Base-by-base conservation (phyloP, 1,140 invertebrate species). In the Lysiphlebus fabarum region DNA sequence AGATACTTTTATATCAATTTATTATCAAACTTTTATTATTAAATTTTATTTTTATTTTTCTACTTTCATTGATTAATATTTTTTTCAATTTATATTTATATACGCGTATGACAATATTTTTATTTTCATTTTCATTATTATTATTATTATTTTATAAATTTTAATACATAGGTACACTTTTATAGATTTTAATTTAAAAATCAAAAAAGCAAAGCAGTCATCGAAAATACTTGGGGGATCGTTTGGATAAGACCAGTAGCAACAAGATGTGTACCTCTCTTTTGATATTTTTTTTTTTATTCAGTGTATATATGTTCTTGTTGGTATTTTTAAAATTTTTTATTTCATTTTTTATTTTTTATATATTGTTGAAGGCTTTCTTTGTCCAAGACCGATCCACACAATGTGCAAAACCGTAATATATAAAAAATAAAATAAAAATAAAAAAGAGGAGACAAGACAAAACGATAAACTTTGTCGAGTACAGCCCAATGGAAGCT, bases 401-500 rank as follows among this genome's bases (percentile, higher is more conserved):
- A 54, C 58, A 47, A 37, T 49, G 48, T 48, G 45, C 44, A 47
- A 54, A 49, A 44, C 58, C 44, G 40, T 41, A 40, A 50, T 43
- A 54, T 36, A 47, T 49, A 43, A 38, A 49, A 17, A 50, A 10
- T 50, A 60, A 38, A 55, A n/a, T n/a, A n/a, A n/a, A 50, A 33
- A 45, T 53, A 38, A 47, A 40, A 6, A 59, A 51, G 33, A 38
- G 38, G 33, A 61, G 54, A 53, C 48, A 57, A 74, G 69, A 74
- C 74, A 74, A 26, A 73, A 75, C 71, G 67, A 67, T 73, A 73
- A 72, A 69, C 68, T 64, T 62, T 65, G 60, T 56, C 59, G 44
- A 43, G 26, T 44, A 42, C 14, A 44, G 26, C 42, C 59, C 64
- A 58, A 43, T 51, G 36, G 17, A 26, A 26, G 17, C 17, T 26